Conservation (phyloP, 2,797 vertebrate species). For the Cyprinella venusta region DNA sequence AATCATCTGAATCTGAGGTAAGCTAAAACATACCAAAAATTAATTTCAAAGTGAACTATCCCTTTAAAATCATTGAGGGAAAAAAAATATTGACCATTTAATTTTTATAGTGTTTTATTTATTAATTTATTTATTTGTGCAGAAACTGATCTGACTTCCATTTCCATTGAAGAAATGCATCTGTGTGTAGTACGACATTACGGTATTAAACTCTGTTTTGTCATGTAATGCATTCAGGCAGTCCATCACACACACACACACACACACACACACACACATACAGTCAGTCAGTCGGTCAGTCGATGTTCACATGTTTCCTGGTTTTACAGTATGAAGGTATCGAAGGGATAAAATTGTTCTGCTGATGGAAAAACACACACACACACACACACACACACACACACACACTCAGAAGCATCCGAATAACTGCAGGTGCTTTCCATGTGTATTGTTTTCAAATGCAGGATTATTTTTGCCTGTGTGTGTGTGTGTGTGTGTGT, state of each 20-base stretch:
- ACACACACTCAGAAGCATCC: neutral
- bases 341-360: neutral
- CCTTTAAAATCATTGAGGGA: too few species aligned
- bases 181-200: too few species aligned
- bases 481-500: too few species aligned
- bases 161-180: neutral
- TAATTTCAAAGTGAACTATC: too few species aligned
- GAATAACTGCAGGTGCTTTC: slow-evolving; percentile 4
- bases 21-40: too few species aligned
- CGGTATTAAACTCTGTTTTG: neutral
- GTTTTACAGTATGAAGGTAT: neutral
- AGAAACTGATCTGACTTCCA: neutral
- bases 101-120: neutral
- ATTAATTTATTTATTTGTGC: neutral
- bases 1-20: too few species aligned
- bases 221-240: neutral
- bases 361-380: slow-evolving; percentile 19
- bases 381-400: neutral
- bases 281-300: neutral
- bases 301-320: neutral
- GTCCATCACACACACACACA: neutral
- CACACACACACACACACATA: neutral
- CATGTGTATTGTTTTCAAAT: neutral
- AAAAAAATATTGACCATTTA: neutral
- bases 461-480: neutral